These are phyloP conservation scores for Scaptomyza caliginosa DNA, from an alignment of 2,888 invertebrate species.

Conservation along the genomic window DNA sequence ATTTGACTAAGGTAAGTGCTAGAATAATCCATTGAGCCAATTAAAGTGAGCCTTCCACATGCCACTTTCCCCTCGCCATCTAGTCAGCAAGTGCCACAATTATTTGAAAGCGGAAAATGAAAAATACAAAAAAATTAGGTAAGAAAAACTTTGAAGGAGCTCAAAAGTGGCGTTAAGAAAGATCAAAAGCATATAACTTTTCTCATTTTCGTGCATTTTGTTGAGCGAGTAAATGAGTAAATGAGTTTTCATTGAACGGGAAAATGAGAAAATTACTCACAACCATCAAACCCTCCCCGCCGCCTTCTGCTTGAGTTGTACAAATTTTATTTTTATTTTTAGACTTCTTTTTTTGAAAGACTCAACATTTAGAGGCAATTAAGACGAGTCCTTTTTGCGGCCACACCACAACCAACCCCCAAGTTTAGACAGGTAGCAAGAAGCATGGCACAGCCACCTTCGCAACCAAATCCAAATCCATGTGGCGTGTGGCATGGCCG, in stretches of 20 bases:
- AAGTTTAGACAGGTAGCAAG: conserved; percentile 13
- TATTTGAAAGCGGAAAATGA: conserved; percentile 17
- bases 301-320: background rate
- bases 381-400: conserved; percentile 49
- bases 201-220: conserved; percentile 57
- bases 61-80: background rate
- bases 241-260: conserved; percentile 76
- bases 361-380: conserved; percentile 71
- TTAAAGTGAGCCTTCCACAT: conserved; percentile 1
- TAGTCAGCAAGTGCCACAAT: conserved; percentile 21
- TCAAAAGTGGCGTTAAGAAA: conserved; percentile 26
- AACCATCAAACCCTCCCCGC: background rate
- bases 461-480: conserved; percentile 24
- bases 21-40: conserved; percentile 35
- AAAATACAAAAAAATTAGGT: no score
- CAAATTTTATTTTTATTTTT: conserved; percentile 20
- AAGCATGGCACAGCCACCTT: conserved; percentile 24
- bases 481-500: conserved; percentile 63
- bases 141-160: conserved; percentile 35
- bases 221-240: conserved; percentile 34
- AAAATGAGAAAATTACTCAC: conserved; percentile 72
- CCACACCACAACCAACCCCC: conserved; percentile 18
- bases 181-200: conserved; percentile 73
- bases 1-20: conserved; percentile 64
- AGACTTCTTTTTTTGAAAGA: conserved; percentile 22